A percentile compares a stretch with the other conserved stretches of the same genome.
Evolutionary conservation across 2,113 vertebrate species (phyloP).

Genomic region (Callipepla californica): DNA sequence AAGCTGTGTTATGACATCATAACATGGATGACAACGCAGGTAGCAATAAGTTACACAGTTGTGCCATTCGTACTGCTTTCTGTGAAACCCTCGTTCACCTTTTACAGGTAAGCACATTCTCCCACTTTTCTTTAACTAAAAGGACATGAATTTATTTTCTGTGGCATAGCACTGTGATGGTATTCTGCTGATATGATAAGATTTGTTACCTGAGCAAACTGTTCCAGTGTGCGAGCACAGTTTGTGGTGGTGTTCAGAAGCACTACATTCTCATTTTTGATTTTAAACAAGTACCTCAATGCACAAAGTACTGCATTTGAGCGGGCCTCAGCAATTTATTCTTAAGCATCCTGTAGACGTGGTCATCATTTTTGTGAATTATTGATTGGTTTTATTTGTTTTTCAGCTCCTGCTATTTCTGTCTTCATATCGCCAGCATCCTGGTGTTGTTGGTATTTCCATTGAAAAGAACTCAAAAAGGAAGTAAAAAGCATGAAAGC

Average conservation of each 20-base stretch:
- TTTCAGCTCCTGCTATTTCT: constrained; percentile 92
- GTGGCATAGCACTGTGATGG: not conserved
- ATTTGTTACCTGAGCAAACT: not conserved
- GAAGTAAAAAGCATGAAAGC: constrained; percentile 76
- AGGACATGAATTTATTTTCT: not conserved
- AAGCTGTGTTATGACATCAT: constrained; percentile 89
- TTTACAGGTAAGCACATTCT: constrained; percentile 88
- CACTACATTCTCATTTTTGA: not conserved
- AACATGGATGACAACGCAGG: constrained; percentile 91
- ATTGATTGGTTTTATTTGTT: not conserved
- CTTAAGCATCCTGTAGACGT: not conserved
- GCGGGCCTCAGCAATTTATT: not conserved
- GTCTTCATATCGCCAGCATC: constrained; percentile 87
- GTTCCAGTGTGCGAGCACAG: not conserved
- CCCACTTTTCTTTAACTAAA: not conserved
- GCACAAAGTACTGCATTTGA: not conserved
- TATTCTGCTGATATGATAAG: not conserved
- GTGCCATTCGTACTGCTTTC: constrained; percentile 95
- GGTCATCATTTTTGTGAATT: not conserved
- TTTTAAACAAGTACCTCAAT: not conserved
- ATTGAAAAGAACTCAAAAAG: constrained; percentile 82
- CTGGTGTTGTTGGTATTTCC: constrained; percentile 87
- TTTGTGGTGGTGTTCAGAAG: not conserved
- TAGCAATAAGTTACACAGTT: constrained; percentile 95
- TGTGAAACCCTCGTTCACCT: constrained; percentile 88